Conservation (phyloP, 2,113 vertebrate genomes). For the Microcebus ravelobensis region DNA sequence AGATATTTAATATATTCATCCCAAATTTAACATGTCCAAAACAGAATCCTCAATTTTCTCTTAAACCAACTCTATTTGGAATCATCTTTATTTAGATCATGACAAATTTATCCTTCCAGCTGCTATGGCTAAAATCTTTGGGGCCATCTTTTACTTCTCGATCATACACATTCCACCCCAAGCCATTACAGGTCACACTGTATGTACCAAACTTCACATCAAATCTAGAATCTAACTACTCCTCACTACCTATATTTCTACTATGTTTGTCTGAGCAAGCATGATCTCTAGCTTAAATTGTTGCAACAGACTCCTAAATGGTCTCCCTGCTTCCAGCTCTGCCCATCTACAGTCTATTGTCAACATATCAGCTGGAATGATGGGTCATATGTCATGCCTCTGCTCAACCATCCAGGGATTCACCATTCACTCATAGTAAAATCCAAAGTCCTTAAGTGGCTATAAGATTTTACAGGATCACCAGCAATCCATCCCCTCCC, state of each 20-base stretch:
- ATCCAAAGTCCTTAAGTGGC: not conserved
- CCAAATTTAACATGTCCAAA: not conserved
- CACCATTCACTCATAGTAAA: not conserved
- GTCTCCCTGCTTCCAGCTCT: not conserved
- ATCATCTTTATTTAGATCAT: not conserved
- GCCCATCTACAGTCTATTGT: not conserved
- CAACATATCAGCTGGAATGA: not conserved
- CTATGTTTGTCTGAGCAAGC: not conserved
- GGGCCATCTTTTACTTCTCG: not conserved
- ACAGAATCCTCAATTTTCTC: not conserved
- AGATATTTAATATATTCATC: not conserved
- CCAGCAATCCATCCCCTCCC: not conserved
- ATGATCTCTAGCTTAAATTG: not conserved
- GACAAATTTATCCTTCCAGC: not conserved
- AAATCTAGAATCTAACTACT: not conserved
- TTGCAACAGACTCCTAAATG: not conserved
- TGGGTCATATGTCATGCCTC: not conserved
- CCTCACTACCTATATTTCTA: not conserved
- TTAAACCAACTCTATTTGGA: not conserved
- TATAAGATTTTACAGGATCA: not conserved
- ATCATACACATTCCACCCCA: not conserved
- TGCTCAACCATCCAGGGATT: not conserved
- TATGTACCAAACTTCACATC: not conserved
- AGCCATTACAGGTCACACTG: not conserved
- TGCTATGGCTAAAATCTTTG: not conserved